Evolutionary conservation across 2,113 vertebrate genomes (phyloP), one percentile per base, ranked within the genome.

Genomic region (Hepsetus odoe): DNA sequence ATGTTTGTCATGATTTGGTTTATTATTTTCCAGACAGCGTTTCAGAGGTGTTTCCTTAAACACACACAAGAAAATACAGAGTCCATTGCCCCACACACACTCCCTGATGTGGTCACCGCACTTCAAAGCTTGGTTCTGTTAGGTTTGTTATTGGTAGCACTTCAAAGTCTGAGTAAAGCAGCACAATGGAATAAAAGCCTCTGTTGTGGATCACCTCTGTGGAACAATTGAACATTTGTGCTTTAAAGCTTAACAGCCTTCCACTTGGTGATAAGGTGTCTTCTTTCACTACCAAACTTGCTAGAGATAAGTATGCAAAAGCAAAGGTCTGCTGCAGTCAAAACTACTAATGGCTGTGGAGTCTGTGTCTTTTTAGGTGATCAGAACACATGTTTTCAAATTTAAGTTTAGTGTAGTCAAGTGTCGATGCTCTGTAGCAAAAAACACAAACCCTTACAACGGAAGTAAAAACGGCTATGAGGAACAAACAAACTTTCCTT

Each of bases 51-150:
- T 61, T 35, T 5, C 49, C 28, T 32, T 66, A 77, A 81, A 70
- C 67, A n/a, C 55, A 53, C 55, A 53, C 53, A 68, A 14, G 10
- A 59, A 67, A 4, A 51, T 30, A 22, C 24, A 59, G 35, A 79
- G 20, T 1, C 2, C 10, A 7, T 40, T 10, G 59, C 64, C 59
- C 33, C 33, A 28, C 53, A 76, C 73, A 35, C 16, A 7, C 70
- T 59, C 32, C 16, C 49, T 71, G 64, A 69, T 77, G 65, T 77
- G 51, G 64, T 56, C 75, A 59, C 20, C 65, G 42, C 1, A 26
- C 66, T 64, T 81, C 72, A 81, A 71, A 81, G 72, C 46, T 76
- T 0, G 5, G 26, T 24, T 28, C 2, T 55, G 44, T n/a, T 74
- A 18, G 18, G 26, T 22, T 61, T 71, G 73, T 59, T 58, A 38